Evolutionary conservation across 2,113 vertebrate genomes (phyloP).

Genomic region (Otolemur garnettii): DNA sequence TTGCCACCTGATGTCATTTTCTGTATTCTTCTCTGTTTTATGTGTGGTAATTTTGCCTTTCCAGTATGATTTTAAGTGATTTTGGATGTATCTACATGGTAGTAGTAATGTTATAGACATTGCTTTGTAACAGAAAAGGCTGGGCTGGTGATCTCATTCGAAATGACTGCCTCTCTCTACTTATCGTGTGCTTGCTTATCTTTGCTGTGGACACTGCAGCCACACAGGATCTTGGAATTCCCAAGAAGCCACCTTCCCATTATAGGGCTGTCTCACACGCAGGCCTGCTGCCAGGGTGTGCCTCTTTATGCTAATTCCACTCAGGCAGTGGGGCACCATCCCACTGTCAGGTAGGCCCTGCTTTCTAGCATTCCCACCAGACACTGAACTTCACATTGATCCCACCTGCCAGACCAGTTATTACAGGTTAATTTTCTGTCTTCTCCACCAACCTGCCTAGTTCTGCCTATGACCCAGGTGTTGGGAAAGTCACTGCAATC

Average conservation of each 20-base stretch:
- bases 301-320: not conserved
- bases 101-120: rapidly evolving
- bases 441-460: not conserved
- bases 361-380: not conserved
- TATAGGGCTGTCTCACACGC: rapidly evolving
- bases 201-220: not conserved
- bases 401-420: not conserved
- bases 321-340: not conserved
- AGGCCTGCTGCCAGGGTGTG: too few species aligned
- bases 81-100: rapidly evolving
- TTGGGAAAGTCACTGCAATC: not conserved
- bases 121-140: not conserved
- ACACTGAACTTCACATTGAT: not conserved
- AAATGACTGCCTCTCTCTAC: rapidly evolving
- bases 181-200: rapidly evolving
- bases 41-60: not conserved
- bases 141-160: not conserved
- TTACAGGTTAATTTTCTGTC: too few species aligned
- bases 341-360: rapidly evolving
- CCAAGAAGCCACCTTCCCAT: not conserved
- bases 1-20: not conserved
- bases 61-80: not conserved
- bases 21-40: not conserved
- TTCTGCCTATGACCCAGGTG: not conserved
- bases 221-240: rapidly evolving